phyloP scores from a whole-genome alignment of 2,797 vertebrate species.

The Ctenosaura bakeri region DNA sequence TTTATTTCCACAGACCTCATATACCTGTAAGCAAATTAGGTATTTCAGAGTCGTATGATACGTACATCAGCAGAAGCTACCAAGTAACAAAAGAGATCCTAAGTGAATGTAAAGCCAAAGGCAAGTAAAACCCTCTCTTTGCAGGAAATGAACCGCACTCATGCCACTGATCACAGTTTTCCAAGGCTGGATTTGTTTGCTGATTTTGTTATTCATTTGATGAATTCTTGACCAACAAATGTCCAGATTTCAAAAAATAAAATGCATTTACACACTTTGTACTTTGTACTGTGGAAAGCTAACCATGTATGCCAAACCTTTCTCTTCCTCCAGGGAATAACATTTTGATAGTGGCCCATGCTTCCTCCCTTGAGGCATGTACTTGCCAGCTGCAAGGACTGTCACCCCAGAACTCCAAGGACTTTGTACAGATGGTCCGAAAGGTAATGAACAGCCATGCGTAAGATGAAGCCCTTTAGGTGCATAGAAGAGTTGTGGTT shows the following conservation, averaged over 20 bases:
- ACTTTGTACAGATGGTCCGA: conserved; percentile 98
- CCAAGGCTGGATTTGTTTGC: neutral
- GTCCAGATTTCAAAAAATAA: neutral
- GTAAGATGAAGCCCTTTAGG: neutral
- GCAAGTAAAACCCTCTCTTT: conserved; percentile 77
- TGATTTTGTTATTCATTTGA: too few species aligned
- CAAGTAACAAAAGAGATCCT: conserved; percentile 97
- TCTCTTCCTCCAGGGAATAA: conserved; percentile 88
- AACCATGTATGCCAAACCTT: neutral
- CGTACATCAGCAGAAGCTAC: conserved; percentile 96
- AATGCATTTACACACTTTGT: neutral
- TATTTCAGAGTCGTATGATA: conserved; percentile 95
- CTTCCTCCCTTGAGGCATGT: conserved; percentile 97
- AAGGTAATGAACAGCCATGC: conserved; percentile 84
- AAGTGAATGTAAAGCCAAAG: conserved; percentile 92
- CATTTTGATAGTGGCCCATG: conserved; percentile 96
- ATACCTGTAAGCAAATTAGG: conserved; percentile 92
- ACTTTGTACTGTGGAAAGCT: neutral
- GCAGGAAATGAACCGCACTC: neutral
- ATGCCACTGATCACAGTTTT: neutral
- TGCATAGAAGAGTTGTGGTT: neutral
- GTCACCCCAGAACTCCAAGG: conserved; percentile 95
- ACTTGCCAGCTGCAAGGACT: conserved; percentile 98
- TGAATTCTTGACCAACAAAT: neutral
- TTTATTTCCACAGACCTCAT: conserved; percentile 90